These are phyloP conservation scores for Cetoscarus ocellatus DNA, from an alignment of 2,797 vertebrate genomes.

Conservation along the genomic window DNA sequence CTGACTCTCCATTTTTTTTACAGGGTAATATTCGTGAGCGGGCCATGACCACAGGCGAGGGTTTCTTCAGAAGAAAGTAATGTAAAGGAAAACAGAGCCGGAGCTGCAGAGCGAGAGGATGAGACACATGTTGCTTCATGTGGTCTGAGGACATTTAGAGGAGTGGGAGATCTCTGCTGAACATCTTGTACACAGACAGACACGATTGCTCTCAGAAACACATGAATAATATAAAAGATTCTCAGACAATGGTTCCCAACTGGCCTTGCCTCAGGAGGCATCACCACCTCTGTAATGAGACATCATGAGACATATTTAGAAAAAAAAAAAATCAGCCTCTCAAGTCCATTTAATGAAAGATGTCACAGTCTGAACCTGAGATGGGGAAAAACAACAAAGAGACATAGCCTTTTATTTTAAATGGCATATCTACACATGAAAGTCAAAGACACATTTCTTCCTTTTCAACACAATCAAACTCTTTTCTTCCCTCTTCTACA, in stretches of 20 bases:
- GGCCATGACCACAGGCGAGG: conserved; percentile 45
- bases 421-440: too few species aligned
- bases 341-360: too few species aligned
- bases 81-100: conserved; percentile 61
- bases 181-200: conserved; percentile 32
- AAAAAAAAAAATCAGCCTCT: too few species aligned
- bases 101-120: conserved; percentile 38
- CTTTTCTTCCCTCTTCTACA: too few species aligned
- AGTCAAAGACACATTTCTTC: too few species aligned
- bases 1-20: conserved; percentile 16
- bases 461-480: neutral
- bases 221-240: neutral
- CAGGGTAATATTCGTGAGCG: conserved; percentile 42
- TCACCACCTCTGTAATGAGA: too few species aligned
- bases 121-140: conserved; percentile 54
- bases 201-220: conserved; percentile 23
- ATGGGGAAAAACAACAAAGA: too few species aligned
- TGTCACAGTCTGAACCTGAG: too few species aligned
- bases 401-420: too few species aligned
- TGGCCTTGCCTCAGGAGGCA: too few species aligned
- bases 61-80: conserved; percentile 45
- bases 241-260: too few species aligned
- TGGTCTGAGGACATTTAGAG: conserved; percentile 49
- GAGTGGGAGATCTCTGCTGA: conserved; percentile 43
- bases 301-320: too few species aligned